Conservation (phyloP, 2,888 invertebrate genomes). For the Chymomyza amoena region DNA sequence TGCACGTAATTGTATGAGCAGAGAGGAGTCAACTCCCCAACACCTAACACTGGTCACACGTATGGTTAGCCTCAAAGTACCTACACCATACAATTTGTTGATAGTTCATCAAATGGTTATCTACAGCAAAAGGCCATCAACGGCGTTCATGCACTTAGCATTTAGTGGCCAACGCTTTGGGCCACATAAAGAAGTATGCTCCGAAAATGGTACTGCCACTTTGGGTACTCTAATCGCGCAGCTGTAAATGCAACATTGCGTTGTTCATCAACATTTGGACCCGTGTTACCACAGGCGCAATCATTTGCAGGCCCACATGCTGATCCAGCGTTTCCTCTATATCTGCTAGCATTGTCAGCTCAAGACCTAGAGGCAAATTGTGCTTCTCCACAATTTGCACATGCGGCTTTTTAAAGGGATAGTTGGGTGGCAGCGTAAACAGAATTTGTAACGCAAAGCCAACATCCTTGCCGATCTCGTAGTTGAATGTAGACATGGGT, state of each 20-base stretch:
- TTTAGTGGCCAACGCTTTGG: slow-evolving; percentile 21
- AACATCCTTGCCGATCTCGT: slow-evolving; percentile 19
- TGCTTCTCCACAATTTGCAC: slow-evolving; percentile 51
- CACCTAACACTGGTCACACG: background rate
- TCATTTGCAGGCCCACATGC: slow-evolving; percentile 57
- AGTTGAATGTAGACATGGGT: slow-evolving; percentile 50
- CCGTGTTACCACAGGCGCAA: slow-evolving; percentile 49
- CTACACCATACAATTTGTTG: slow-evolving; percentile 22
- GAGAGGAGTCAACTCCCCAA: slow-evolving; percentile 23
- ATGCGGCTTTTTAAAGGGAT: slow-evolving; percentile 46
- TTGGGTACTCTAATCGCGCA: slow-evolving; percentile 23
- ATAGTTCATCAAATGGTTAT: slow-evolving; percentile 26
- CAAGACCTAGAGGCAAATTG: slow-evolving; percentile 43
- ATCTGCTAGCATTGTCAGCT: slow-evolving; percentile 34
- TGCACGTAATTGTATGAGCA: slow-evolving; percentile 49
- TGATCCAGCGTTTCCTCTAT: slow-evolving; percentile 41
- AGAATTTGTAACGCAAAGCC: slow-evolving; percentile 55
- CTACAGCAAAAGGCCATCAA: slow-evolving; percentile 34
- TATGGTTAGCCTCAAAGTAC: slow-evolving; percentile 5
- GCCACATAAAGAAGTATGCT: background rate
- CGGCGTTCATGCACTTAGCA: slow-evolving; percentile 33
- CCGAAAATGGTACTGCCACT: background rate
- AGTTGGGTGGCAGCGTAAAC: slow-evolving; percentile 49
- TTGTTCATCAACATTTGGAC: slow-evolving; percentile 56
- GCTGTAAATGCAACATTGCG: slow-evolving; percentile 20